A percentile compares a stretch with the other conserved stretches of the same genome.
These are phyloP conservation scores for Percopsis transmontana DNA, from an alignment of 2,113 vertebrate genomes.

Conservation along the genomic window DNA sequence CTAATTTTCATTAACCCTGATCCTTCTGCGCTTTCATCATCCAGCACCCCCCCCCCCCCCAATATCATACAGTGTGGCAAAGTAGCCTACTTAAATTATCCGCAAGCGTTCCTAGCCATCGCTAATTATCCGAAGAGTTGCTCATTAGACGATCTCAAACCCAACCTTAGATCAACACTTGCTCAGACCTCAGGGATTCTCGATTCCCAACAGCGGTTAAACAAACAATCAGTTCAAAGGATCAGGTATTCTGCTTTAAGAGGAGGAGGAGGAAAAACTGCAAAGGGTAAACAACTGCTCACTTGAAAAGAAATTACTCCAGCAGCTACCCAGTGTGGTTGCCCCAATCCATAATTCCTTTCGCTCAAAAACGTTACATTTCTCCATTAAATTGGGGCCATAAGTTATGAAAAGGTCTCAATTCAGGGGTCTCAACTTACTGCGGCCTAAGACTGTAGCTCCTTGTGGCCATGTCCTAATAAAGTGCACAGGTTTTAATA, in stretches of 20 bases:
- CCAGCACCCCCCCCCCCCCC: slow-evolving; percentile 34
- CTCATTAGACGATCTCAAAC: slow-evolving; percentile 84
- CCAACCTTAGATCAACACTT: slow-evolving; percentile 81
- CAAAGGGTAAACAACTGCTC: slow-evolving; percentile 80
- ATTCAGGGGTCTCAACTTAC: slow-evolving; percentile 16
- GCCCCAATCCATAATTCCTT: slow-evolving; percentile 65
- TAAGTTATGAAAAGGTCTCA: slow-evolving; percentile 58
- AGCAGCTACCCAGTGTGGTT: slow-evolving; percentile 53
- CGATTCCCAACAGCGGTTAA: slow-evolving; percentile 80
- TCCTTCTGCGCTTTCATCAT: slow-evolving; percentile 70
- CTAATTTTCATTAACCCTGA: slow-evolving; percentile 82
- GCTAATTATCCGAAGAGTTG: slow-evolving; percentile 79
- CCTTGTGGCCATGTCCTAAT: slow-evolving; percentile 10
- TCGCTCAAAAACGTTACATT: slow-evolving; percentile 59
- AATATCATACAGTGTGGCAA: slow-evolving; percentile 56
- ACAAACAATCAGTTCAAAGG: slow-evolving; percentile 83
- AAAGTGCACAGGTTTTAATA: slow-evolving; percentile 1
- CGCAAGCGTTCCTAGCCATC: slow-evolving; percentile 77
- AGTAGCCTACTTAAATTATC: slow-evolving; percentile 83
- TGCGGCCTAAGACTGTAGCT: slow-evolving; percentile 25
- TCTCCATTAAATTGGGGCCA: slow-evolving; percentile 55
- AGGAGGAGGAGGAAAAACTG: slow-evolving; percentile 46
- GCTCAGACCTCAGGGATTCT: slow-evolving; percentile 79
- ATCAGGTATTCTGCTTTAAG: slow-evolving; percentile 78
- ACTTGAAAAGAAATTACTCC: slow-evolving; percentile 70